phyloP scores from a whole-genome alignment of 2,797 vertebrate species.

The Takifugu ocellatus region DNA sequence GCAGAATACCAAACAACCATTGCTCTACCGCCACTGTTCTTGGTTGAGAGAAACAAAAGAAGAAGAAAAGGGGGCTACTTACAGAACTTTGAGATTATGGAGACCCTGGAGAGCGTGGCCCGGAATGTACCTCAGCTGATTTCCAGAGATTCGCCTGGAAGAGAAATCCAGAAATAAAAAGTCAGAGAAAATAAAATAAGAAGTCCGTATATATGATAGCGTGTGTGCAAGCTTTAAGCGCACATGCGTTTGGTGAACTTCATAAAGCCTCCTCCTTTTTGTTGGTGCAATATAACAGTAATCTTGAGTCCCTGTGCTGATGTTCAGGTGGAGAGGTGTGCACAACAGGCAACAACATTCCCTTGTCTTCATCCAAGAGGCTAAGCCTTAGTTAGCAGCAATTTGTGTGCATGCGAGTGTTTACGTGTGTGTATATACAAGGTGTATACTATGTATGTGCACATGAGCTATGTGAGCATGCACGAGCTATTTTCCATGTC shows the following conservation, averaged over 20 bases:
- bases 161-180: slow-evolving; percentile 35
- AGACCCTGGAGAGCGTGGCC: slow-evolving; percentile 86
- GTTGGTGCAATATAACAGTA: slow-evolving; percentile 46
- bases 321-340: slow-evolving; percentile 49
- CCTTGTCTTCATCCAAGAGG: slow-evolving; percentile 53
- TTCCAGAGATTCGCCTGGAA: slow-evolving; percentile 90
- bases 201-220: slow-evolving; percentile 2
- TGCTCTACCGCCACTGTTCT: slow-evolving; percentile 22
- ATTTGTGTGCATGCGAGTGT: slow-evolving; percentile 21
- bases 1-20: slow-evolving; percentile 37
- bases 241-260: not conserved
- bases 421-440: slow-evolving; percentile 23
- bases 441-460: slow-evolving; percentile 24
- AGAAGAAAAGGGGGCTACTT: slow-evolving; percentile 68
- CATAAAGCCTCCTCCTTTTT: slow-evolving; percentile 28
- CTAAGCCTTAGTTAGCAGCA: slow-evolving; percentile 47
- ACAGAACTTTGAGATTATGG: slow-evolving; percentile 92
- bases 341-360: slow-evolving; percentile 63
- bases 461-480: slow-evolving; percentile 19
- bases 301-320: slow-evolving; percentile 45
- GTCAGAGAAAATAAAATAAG: slow-evolving; percentile 4
- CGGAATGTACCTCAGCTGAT: slow-evolving; percentile 88
- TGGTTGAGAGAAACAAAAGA: slow-evolving; percentile 9
- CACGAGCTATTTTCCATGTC: slow-evolving; percentile 54
- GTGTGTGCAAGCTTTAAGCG: no score